Conservation (phyloP, 1,140 invertebrate genomes). For the Macrocentrus cingulum region DNA sequence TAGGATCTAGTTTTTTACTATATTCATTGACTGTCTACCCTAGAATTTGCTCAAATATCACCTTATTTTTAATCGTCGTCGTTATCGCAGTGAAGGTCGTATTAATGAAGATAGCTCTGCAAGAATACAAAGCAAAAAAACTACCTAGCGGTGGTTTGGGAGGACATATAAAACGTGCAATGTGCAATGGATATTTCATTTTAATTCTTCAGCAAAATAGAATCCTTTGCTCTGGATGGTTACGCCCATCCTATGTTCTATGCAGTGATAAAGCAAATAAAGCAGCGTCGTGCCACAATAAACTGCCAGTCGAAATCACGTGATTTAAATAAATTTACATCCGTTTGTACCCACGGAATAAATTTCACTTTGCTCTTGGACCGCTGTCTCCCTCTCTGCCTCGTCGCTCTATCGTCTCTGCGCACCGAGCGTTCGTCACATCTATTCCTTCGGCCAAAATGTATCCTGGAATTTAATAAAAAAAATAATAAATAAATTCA, state of each 20-base stretch:
- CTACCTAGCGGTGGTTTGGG: background rate
- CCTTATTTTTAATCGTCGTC: no score
- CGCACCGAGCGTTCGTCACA: background rate
- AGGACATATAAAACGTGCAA: constrained; percentile 13
- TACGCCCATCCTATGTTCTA: constrained; percentile 55
- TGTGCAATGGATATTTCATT: constrained; percentile 18
- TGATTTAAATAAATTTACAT: constrained; percentile 60
- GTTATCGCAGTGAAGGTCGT: no score
- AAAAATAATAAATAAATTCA: no score
- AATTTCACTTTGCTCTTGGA: constrained; percentile 31
- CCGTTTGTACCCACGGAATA: constrained; percentile 45
- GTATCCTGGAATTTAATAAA: no score
- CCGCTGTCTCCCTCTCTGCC: constrained; percentile 19
- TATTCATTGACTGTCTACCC: no score
- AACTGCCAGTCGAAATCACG: constrained; percentile 56
- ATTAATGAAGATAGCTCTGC: no score
- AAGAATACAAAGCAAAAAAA: background rate
- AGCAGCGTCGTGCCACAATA: constrained; percentile 54
- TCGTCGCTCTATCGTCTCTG: constrained; percentile 17
- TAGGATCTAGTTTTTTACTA: no score
- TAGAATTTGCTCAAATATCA: no score
- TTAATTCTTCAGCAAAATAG: constrained; percentile 22
- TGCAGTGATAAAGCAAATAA: constrained; percentile 58
- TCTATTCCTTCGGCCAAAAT: background rate
- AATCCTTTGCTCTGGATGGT: constrained; percentile 20